Conservation (phyloP, 2,113 vertebrate genomes). For the Ranitomeya imitator region DNA sequence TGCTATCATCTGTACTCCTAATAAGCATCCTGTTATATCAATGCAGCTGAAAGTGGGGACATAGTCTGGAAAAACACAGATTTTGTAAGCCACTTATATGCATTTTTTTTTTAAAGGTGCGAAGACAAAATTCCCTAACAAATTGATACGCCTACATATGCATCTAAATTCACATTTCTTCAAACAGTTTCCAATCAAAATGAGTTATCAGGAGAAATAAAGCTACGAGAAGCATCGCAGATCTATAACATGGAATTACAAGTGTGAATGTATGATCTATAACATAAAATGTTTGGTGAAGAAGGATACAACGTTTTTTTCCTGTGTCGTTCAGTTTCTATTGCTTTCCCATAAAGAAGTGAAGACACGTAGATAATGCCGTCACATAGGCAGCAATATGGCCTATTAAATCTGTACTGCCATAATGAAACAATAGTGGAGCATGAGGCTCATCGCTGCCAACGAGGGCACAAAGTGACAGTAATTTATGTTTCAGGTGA, state of each 20-base stretch:
- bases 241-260: not conserved
- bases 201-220: not conserved
- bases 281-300: not conserved
- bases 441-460: constrained; percentile 18
- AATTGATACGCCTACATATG: too few species aligned
- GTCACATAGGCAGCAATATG: not conserved
- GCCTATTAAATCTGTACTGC: constrained; percentile 32
- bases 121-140: too few species aligned
- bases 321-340: not conserved
- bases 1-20: too few species aligned
- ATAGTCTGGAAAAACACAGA: too few species aligned
- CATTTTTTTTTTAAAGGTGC: too few species aligned
- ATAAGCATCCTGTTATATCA: too few species aligned
- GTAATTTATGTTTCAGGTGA: constrained; percentile 52
- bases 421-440: constrained; percentile 37
- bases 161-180: not conserved
- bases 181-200: not conserved
- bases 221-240: not conserved
- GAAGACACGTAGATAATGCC: not conserved
- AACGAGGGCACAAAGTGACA: constrained; percentile 43
- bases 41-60: too few species aligned
- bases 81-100: too few species aligned
- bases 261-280: not conserved
- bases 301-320: not conserved
- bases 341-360: not conserved